Evolutionary conservation across 1,140 invertebrate species (phyloP).

Genomic region (Achroia grisella): DNA sequence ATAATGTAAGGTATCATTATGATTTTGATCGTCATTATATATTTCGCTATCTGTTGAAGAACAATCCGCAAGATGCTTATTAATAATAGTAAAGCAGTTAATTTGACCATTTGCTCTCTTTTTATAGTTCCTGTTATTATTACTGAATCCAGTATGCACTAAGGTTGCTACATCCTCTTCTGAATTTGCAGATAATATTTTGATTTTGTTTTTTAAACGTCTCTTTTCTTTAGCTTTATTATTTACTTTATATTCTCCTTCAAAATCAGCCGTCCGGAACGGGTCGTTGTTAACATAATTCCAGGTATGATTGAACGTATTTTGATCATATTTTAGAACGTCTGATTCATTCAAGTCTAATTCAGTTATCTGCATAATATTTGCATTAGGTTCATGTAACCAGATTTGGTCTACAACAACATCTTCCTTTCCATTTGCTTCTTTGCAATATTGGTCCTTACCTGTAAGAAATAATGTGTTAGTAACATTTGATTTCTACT

Average conservation of each 20-base stretch:
- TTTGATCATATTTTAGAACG: background rate
- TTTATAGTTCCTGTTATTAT: too few relatives aligned
- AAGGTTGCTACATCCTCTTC: too few relatives aligned
- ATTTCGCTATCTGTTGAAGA: constrained; percentile 23
- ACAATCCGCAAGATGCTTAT: constrained; percentile 21
- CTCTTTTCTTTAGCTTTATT: background rate
- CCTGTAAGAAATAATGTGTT: background rate
- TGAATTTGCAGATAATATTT: too few relatives aligned
- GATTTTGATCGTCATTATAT: too few relatives aligned
- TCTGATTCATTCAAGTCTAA: constrained; percentile 29
- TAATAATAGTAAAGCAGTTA: constrained; percentile 34
- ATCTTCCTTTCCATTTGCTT: constrained; percentile 2
- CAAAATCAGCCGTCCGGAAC: background rate
- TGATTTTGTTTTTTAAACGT: too few relatives aligned
- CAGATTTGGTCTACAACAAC: constrained; percentile 14
- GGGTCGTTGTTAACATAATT: constrained; percentile 14
- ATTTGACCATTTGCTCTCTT: constrained; percentile 15
- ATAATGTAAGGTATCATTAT: too few relatives aligned
- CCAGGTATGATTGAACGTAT: constrained; percentile 21
- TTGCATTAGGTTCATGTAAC: constrained; percentile 11
- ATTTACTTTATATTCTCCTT: constrained; percentile 1
- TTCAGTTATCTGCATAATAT: constrained; percentile 36
- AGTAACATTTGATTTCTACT: too few relatives aligned
- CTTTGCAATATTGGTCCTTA: background rate
- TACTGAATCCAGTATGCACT: too few relatives aligned